Evolutionary conservation across 2,888 invertebrate genomes (phyloP).

Genomic region (Caenorhabditis angaria): DNA sequence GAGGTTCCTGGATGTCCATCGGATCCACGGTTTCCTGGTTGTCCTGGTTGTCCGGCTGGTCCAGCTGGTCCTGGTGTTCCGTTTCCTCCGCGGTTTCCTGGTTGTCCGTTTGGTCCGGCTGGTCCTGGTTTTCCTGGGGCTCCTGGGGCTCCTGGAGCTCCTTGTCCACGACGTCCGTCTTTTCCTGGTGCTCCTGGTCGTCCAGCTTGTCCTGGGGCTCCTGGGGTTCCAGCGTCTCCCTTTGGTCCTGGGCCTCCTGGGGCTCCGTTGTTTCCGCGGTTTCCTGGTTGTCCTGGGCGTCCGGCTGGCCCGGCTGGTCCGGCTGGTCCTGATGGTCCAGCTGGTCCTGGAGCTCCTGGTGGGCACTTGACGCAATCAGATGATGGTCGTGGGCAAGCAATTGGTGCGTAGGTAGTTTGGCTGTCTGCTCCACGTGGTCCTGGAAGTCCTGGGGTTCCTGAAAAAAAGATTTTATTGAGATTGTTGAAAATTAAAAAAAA

Average conservation of each 20-base stretch:
- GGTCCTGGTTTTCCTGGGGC: conserved; percentile 54
- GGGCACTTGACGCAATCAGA: conserved; percentile 65
- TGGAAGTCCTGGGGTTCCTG: conserved; percentile 57
- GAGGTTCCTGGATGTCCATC: conserved; percentile 54
- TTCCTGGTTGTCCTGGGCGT: conserved; percentile 59
- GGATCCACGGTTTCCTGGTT: conserved; percentile 46
- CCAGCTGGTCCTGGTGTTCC: conserved; percentile 54
- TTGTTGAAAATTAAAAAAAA: neutral
- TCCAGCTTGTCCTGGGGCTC: conserved; percentile 54
- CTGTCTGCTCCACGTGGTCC: conserved; percentile 61
- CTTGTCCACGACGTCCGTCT: conserved; percentile 52
- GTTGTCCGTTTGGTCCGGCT: conserved; percentile 47
- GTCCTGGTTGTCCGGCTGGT: conserved; percentile 49
- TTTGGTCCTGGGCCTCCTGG: conserved; percentile 57
- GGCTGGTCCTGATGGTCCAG: conserved; percentile 60
- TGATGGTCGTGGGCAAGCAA: conserved; percentile 53
- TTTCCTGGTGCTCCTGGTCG: conserved; percentile 59
- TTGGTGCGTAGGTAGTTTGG: conserved; percentile 54
- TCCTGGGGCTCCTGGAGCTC: conserved; percentile 56
- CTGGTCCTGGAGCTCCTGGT: conserved; percentile 62
- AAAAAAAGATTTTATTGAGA: conserved; percentile 11
- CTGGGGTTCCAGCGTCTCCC: conserved; percentile 62
- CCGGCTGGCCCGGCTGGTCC: conserved; percentile 64
- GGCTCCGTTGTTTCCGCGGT: conserved; percentile 54
- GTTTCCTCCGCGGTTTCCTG: conserved; percentile 45